Conservation (phyloP, 2,888 invertebrate genomes). For the Oscheius sp. region DNA sequence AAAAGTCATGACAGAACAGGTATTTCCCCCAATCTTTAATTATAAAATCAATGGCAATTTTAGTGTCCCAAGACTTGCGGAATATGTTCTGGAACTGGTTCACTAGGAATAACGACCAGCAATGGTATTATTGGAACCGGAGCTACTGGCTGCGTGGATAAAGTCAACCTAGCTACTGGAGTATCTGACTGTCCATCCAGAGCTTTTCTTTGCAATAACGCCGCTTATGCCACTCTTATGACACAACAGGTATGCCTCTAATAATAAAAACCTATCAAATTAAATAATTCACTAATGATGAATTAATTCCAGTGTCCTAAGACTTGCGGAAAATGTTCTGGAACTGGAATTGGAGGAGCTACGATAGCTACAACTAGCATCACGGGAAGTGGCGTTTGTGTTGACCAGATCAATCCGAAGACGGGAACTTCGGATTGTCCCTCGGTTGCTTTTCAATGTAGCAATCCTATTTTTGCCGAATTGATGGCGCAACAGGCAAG, state of each 20-base stretch:
- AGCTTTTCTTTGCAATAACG: background rate
- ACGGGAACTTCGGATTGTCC: conserved; percentile 7
- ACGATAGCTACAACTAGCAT: too few relatives aligned
- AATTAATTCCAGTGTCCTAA: background rate
- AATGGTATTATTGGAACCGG: too few relatives aligned
- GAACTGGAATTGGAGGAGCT: background rate
- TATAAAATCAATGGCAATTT: too few relatives aligned
- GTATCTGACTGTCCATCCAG: background rate
- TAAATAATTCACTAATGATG: too few relatives aligned
- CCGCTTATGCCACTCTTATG: background rate
- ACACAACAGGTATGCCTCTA: background rate
- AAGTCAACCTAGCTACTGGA: background rate
- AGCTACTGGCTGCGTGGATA: background rate
- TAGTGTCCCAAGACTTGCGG: conserved; percentile 40
- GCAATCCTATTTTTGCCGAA: background rate
- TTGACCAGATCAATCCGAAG: background rate
- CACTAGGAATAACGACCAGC: too few relatives aligned
- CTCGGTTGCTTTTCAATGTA: background rate
- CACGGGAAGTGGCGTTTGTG: background rate
- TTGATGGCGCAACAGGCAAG: background rate
- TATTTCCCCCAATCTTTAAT: too few relatives aligned
- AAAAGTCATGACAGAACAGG: background rate
- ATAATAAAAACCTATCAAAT: too few relatives aligned
- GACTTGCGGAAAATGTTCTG: background rate
- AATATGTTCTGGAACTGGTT: too few relatives aligned